Percentiles rank a stretch among this genome's conserved stretches.
These are phyloP conservation scores for Drosophila tristis DNA, from an alignment of 1,140 invertebrate species.

Conservation along the genomic window DNA sequence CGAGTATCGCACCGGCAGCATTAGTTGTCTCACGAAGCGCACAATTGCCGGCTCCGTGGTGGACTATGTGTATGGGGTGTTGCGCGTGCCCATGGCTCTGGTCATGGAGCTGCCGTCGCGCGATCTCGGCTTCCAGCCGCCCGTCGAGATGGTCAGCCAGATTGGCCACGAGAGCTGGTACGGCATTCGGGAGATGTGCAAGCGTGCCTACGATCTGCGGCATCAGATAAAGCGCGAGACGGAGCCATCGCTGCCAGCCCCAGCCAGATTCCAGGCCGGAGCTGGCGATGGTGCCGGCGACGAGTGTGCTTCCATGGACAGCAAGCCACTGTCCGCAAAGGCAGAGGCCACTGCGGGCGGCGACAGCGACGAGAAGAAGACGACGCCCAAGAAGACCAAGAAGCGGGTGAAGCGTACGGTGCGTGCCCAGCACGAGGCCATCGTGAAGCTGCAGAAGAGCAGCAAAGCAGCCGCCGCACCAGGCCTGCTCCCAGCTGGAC, in stretches of 20 bases:
- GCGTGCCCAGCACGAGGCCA: slow-evolving; percentile 30
- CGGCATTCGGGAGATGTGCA: slow-evolving; percentile 83
- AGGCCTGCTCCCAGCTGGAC: slow-evolving; percentile 3
- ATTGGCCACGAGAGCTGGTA: slow-evolving; percentile 86
- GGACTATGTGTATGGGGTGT: slow-evolving; percentile 88
- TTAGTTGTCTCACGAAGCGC: slow-evolving; percentile 84
- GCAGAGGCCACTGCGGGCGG: background rate
- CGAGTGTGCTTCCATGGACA: background rate
- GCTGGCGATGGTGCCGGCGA: background rate
- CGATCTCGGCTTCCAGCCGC: slow-evolving; percentile 87
- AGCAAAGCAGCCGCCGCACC: background rate
- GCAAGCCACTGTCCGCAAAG: no score
- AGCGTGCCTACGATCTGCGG: slow-evolving; percentile 62
- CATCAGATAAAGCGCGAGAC: slow-evolving; percentile 41
- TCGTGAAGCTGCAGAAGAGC: slow-evolving; percentile 41
- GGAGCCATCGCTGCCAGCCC: slow-evolving; percentile 43
- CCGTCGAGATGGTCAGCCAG: slow-evolving; percentile 86
- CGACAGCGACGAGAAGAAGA: slow-evolving; percentile 8
- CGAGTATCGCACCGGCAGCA: slow-evolving; percentile 83
- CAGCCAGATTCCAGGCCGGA: background rate
- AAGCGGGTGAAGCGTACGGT: slow-evolving; percentile 51
- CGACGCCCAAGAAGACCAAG: slow-evolving; percentile 39
- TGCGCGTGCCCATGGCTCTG: slow-evolving; percentile 88
- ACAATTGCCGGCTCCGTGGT: slow-evolving; percentile 88
- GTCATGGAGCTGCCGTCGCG: slow-evolving; percentile 89